Evolutionary conservation across 2,113 vertebrate genomes (phyloP).

Genomic region (Cromileptes altivelis): DNA sequence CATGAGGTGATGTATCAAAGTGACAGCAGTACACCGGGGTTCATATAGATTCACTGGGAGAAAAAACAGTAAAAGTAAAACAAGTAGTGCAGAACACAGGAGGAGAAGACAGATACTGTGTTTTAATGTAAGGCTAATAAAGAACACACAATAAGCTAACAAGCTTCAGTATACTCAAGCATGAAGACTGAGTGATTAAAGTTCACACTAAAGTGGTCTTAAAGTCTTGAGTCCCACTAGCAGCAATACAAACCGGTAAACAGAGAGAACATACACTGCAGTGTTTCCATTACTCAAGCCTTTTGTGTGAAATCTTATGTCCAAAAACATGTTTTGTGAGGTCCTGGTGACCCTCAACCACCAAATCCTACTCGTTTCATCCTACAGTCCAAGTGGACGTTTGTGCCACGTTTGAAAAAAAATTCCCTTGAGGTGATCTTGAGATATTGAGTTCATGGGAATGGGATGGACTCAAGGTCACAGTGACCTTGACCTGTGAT

Average conservation of each 20-base stretch:
- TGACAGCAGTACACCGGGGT: conserved; percentile 54
- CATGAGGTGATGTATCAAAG: conserved; percentile 56
- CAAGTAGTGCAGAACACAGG: conserved; percentile 5
- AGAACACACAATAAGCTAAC: not conserved
- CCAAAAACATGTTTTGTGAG: too few species aligned
- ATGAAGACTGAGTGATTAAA: conserved; percentile 19
- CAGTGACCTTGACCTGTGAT: too few species aligned
- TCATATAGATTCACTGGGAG: conserved; percentile 25
- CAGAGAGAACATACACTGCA: not conserved
- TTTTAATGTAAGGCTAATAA: conserved; percentile 22
- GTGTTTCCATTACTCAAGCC: not conserved
- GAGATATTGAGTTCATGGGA: too few species aligned
- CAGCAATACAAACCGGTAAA: not conserved
- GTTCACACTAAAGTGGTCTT: not conserved
- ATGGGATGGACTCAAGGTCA: too few species aligned
- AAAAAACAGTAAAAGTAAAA: conserved; percentile 26
- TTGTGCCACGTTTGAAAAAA: too few species aligned
- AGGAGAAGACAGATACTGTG: not conserved
- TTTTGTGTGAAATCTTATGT: too few species aligned
- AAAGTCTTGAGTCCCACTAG: not conserved
- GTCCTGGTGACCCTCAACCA: too few species aligned
- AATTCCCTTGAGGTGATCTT: too few species aligned
- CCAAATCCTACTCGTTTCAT: too few species aligned
- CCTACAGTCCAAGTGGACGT: too few species aligned
- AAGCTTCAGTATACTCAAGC: not conserved